Conservation (phyloP, 2,797 vertebrate species). For the Avahi laniger region DNA sequence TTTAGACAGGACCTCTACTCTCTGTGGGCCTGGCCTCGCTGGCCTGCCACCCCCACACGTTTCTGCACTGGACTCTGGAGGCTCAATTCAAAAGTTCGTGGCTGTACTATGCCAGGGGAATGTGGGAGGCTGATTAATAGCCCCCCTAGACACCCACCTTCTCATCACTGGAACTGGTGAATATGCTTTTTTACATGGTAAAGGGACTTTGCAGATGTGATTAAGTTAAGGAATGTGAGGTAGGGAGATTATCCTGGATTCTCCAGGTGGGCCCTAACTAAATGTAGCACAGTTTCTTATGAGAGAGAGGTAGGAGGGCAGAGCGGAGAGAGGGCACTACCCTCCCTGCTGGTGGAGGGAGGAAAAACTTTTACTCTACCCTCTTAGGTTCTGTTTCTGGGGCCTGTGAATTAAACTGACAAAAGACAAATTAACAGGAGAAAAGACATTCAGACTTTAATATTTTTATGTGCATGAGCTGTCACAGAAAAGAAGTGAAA, state of each 20-base stretch:
- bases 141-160: neutral
- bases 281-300: neutral
- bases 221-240: neutral
- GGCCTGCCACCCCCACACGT: neutral
- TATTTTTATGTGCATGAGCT: neutral
- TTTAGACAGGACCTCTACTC: neutral
- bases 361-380: neutral
- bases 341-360: accelerated
- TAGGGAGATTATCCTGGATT: neutral
- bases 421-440: neutral
- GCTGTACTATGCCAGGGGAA: neutral
- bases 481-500: neutral
- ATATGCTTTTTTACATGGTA: accelerated
- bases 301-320: neutral
- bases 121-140: neutral
- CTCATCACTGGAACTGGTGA: neutral
- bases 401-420: neutral
- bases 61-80: neutral
- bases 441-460: neutral
- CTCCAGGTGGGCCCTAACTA: neutral
- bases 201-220: neutral
- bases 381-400: neutral
- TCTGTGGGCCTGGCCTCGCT: too few species aligned
- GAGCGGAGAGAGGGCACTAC: too few species aligned
- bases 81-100: too few species aligned